A percentile compares a stretch with the other conserved stretches of the same genome.
Evolutionary conservation across 2,113 vertebrate species (phyloP).

Genomic region (Mirounga angustirostris): DNA sequence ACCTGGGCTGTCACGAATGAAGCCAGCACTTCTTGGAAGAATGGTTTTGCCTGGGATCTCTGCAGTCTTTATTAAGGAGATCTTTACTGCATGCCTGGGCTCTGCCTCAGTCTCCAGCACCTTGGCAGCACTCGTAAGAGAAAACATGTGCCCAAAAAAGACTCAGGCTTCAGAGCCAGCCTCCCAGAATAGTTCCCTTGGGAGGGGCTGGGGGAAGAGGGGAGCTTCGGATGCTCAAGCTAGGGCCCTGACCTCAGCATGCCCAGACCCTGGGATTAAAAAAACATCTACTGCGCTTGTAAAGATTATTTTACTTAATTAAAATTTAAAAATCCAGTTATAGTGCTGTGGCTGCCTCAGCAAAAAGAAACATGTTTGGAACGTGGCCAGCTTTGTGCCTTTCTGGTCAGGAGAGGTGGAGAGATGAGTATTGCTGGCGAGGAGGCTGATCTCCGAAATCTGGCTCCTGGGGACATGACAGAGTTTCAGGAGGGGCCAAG

Average conservation of each 20-base stretch:
- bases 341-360: neutral
- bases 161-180: conserved; percentile 61
- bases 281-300: conserved; percentile 38
- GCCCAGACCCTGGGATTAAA: conserved; percentile 67
- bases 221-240: neutral
- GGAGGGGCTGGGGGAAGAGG: neutral
- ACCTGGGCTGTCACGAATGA: conserved; percentile 51
- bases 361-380: conserved; percentile 86
- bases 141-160: conserved; percentile 77
- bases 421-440: conserved; percentile 82
- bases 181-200: conserved; percentile 81
- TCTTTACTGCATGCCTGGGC: conserved; percentile 69
- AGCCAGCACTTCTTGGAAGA: conserved; percentile 64
- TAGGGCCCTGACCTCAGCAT: conserved; percentile 50
- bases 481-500: conserved; percentile 71
- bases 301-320: conserved; percentile 83
- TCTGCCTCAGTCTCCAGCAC: conserved; percentile 73
- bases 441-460: conserved; percentile 84
- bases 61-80: conserved; percentile 77
- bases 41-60: conserved; percentile 73
- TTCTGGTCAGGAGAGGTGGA: conserved; percentile 85
- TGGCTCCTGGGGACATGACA: conserved; percentile 75
- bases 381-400: conserved; percentile 86
- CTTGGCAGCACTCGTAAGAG: conserved; percentile 78
- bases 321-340: conserved; percentile 79